A percentile compares a stretch with the other conserved stretches of the same genome.
Evolutionary conservation across 2,113 vertebrate genomes (phyloP).

Genomic region (Anhinga anhinga): DNA sequence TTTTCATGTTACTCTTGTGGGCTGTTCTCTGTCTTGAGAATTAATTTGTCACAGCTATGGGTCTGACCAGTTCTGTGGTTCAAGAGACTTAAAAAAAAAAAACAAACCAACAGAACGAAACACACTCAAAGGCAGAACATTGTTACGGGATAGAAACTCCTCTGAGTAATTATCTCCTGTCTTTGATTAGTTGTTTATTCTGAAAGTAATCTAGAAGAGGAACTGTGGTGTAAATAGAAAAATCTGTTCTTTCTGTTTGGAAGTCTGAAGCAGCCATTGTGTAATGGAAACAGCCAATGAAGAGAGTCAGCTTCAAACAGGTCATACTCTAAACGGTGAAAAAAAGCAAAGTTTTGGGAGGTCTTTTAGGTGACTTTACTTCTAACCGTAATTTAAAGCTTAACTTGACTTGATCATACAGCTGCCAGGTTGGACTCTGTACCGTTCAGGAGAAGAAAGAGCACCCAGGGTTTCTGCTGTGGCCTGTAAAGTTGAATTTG

Average conservation of each 20-base stretch:
- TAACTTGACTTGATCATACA: not conserved
- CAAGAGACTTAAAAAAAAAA: not conserved
- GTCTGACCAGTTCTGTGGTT: not conserved
- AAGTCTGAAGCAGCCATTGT: not conserved
- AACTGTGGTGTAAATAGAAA: not conserved
- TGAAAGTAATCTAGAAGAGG: not conserved
- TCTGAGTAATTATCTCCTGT: not conserved
- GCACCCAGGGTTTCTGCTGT: not conserved
- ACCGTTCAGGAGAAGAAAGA: not conserved
- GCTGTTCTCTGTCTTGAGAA: not conserved
- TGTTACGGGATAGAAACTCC: not conserved
- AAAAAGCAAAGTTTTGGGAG: not conserved
- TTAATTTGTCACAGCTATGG: not conserved
- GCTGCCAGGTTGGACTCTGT: not conserved
- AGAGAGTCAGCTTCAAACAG: not conserved
- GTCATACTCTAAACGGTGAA: not conserved
- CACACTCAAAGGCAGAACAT: not conserved
- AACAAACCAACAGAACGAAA: too few relatives aligned
- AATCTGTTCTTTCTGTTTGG: not conserved
- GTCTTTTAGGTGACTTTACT: not conserved
- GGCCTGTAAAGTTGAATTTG: not conserved
- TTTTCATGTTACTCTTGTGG: not conserved
- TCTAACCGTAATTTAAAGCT: not conserved
- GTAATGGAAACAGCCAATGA: not conserved
- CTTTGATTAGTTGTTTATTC: not conserved